phyloP scores from a whole-genome alignment of 2,113 vertebrate genomes.

The Micronisus gabar region DNA sequence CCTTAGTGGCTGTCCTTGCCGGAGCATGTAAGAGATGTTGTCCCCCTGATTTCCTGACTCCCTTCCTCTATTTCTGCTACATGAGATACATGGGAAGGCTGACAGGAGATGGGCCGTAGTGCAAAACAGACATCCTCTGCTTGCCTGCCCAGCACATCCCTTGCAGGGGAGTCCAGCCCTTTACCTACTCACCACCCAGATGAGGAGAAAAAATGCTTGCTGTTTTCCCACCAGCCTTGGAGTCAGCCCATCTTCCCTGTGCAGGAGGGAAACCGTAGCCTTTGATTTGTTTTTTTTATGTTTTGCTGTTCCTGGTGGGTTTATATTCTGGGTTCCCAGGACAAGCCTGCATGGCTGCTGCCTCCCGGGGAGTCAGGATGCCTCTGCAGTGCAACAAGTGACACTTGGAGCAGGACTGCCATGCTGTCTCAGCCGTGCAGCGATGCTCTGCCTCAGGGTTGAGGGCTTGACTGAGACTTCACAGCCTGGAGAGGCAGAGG shows the following conservation, averaged over 20 bases:
- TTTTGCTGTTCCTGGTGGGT: background rate
- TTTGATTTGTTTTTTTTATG: background rate
- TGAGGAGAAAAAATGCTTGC: background rate
- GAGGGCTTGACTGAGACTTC: background rate
- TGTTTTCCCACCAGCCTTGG: background rate
- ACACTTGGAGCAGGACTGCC: background rate
- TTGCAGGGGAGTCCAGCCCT: background rate
- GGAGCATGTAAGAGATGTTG: background rate
- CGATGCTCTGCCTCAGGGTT: background rate
- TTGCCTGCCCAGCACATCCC: background rate
- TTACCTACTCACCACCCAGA: background rate
- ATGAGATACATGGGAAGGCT: background rate
- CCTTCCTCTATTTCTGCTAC: background rate
- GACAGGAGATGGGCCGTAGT: rapidly evolving
- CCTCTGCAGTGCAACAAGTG: background rate
- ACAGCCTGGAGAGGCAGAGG: background rate
- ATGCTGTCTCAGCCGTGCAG: rapidly evolving
- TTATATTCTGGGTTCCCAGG: rapidly evolving
- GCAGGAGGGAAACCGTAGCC: background rate
- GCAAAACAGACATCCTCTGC: no score
- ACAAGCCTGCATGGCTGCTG: background rate
- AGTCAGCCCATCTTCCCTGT: background rate
- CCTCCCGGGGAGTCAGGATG: background rate
- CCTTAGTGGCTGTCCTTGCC: background rate
- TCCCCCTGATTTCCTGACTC: background rate